phyloP scores from a whole-genome alignment of 30 jellyfish, hydroid and myxozoan genomes.

The Nemopilema nomurai region DNA sequence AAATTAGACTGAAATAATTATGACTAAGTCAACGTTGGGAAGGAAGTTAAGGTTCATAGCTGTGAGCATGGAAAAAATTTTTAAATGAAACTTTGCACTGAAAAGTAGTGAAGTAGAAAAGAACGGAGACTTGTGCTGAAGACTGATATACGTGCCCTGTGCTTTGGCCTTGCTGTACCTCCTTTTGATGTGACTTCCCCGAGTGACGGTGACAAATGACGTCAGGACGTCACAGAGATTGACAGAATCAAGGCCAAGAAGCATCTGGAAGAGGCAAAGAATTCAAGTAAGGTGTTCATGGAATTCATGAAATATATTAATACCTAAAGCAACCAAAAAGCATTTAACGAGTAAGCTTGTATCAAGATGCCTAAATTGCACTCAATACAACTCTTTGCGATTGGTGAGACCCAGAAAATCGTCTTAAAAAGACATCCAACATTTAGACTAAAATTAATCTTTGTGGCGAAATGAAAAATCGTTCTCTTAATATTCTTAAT shows the following conservation, averaged over 20 bases:
- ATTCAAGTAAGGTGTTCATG: neutral
- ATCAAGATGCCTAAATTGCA: no score
- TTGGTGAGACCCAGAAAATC: no score
- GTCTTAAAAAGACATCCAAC: no score
- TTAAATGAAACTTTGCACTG: neutral
- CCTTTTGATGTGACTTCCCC: conserved; percentile 65
- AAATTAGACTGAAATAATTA: no score
- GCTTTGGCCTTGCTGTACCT: conserved; percentile 49
- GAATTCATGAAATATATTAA: neutral
- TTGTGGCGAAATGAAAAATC: no score
- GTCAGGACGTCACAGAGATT: conserved; percentile 44
- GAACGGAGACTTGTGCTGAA: neutral
- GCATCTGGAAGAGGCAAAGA: conserved; percentile 8
- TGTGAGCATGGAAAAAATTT: no score
- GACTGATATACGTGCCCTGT: conserved; percentile 6
- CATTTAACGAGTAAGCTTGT: no score
- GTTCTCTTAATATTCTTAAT: no score
- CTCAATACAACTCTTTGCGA: no score
- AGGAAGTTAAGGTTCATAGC: neutral
- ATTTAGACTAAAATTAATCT: no score
- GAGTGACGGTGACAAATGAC: conserved; percentile 60
- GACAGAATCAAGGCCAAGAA: conserved; percentile 48
- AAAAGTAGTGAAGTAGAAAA: neutral
- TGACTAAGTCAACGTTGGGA: no score
- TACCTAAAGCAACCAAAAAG: no score